phyloP scores from a whole-genome alignment of 2,888 invertebrate species.

The Drosophila suboccidentalis region DNA sequence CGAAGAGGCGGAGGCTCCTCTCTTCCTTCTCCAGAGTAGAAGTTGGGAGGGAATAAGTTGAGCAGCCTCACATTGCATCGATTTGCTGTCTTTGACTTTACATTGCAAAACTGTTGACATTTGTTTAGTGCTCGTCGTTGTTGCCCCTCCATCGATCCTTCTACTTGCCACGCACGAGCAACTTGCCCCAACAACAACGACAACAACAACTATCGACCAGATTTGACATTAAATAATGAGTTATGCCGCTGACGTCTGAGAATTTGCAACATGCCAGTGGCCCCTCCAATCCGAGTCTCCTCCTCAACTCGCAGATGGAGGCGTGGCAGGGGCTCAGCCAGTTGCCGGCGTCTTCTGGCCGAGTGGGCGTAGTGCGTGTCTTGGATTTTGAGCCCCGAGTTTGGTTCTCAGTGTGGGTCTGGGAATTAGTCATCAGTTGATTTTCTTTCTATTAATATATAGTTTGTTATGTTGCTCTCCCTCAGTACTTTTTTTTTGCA shows the following conservation, averaged over 20 bases:
- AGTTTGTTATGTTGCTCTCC: slow-evolving; percentile 24
- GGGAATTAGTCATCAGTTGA: slow-evolving; percentile 62
- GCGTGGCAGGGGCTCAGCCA: slow-evolving; percentile 9
- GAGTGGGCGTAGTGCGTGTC: slow-evolving; percentile 54
- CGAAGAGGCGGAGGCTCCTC: not conserved
- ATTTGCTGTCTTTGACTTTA: slow-evolving; percentile 62
- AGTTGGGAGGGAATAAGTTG: not conserved
- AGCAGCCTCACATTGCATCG: slow-evolving; percentile 43
- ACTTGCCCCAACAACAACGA: slow-evolving; percentile 29
- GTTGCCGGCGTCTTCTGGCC: slow-evolving; percentile 20
- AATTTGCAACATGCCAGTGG: slow-evolving; percentile 68
- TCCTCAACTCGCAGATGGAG: slow-evolving; percentile 3
- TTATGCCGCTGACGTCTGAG: slow-evolving; percentile 75
- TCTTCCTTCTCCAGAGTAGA: too few species aligned
- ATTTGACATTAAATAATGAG: slow-evolving; percentile 81
- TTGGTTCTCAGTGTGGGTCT: slow-evolving; percentile 20
- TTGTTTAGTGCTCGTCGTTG: slow-evolving; percentile 50
- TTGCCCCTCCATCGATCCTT: slow-evolving; percentile 23
- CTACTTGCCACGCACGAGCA: slow-evolving; percentile 38
- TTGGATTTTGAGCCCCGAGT: slow-evolving; percentile 18
- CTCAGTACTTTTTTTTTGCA: slow-evolving; percentile 43
- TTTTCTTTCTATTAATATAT: slow-evolving; percentile 38
- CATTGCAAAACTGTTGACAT: slow-evolving; percentile 68
- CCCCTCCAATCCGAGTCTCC: slow-evolving; percentile 1
- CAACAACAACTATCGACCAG: slow-evolving; percentile 62